Percentiles rank a stretch among this genome's conserved stretches.
These are phyloP conservation scores for Schlechtendalia chinensis DNA, from an alignment of 1,140 invertebrate species.

Conservation along the genomic window DNA sequence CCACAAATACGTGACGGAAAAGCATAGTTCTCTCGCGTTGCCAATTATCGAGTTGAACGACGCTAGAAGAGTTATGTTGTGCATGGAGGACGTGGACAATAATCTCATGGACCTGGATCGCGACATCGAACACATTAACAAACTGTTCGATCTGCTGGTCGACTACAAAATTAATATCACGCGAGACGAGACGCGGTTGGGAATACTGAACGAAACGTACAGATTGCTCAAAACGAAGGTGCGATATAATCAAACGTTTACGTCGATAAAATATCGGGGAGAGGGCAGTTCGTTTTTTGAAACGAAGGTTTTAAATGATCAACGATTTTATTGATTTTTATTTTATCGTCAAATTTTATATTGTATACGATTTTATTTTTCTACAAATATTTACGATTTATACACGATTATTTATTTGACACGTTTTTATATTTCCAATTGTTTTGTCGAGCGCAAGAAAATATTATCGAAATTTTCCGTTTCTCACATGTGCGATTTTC, in stretches of 20 bases:
- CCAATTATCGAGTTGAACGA: slow-evolving; percentile 90
- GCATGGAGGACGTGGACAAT: slow-evolving; percentile 85
- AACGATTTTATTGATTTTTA: too few species aligned
- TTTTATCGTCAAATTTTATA: too few species aligned
- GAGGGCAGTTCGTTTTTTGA: too few species aligned
- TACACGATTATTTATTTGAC: too few species aligned
- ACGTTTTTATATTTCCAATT: too few species aligned
- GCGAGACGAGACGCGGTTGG: slow-evolving; percentile 85
- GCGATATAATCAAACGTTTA: slow-evolving; percentile 58
- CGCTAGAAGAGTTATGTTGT: slow-evolving; percentile 88
- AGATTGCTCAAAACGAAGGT: slow-evolving; percentile 71
- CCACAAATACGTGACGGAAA: slow-evolving; percentile 67
- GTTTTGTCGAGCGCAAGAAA: too few species aligned
- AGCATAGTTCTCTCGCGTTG: slow-evolving; percentile 80
- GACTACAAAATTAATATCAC: slow-evolving; percentile 82
- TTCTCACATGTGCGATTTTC: too few species aligned
- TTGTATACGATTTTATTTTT: too few species aligned
- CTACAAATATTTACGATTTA: too few species aligned
- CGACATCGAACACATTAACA: slow-evolving; percentile 90
- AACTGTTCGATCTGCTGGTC: slow-evolving; percentile 88
- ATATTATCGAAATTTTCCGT: too few species aligned
- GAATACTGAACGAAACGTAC: slow-evolving; percentile 83
- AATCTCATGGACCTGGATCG: slow-evolving; percentile 94
- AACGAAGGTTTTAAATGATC: too few species aligned
- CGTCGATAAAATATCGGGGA: too few species aligned